phyloP scores from a whole-genome alignment of 2,888 invertebrate genomes.

The Heliconius charithonia region DNA sequence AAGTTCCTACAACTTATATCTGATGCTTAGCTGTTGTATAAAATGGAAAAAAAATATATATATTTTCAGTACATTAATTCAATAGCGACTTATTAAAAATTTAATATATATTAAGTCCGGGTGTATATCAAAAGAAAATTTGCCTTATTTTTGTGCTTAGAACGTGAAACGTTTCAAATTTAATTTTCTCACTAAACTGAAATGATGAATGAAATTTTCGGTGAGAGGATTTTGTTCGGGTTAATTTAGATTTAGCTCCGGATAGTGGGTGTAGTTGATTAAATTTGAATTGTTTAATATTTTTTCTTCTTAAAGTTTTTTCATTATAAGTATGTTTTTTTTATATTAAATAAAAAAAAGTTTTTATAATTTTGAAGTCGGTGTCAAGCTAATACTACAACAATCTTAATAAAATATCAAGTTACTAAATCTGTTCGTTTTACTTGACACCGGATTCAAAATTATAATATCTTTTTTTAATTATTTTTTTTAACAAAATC shows the following conservation, averaged over 20 bases:
- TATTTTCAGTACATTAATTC: neutral
- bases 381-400: no score
- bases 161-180: neutral
- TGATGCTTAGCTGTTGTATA: conserved; percentile 8
- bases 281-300: conserved; percentile 29
- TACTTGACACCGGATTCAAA: no score
- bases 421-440: no score
- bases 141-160: neutral
- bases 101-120: neutral
- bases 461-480: no score
- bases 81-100: neutral
- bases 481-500: no score
- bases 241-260: conserved; percentile 49
- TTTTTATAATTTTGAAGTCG: no score
- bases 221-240: conserved; percentile 38
- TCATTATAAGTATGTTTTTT: neutral
- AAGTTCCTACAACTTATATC: conserved; percentile 45
- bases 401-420: no score
- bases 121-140: neutral
- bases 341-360: no score
- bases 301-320: conserved; percentile 24
- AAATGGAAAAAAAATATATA: neutral
- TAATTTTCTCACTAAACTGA: neutral
- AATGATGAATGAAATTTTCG: conserved; percentile 2
- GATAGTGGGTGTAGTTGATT: conserved; percentile 46